Percentiles rank a stretch among this genome's conserved stretches.
phyloP scores from a whole-genome alignment of 1,140 invertebrate species.

The Marisa cornuarietis region DNA sequence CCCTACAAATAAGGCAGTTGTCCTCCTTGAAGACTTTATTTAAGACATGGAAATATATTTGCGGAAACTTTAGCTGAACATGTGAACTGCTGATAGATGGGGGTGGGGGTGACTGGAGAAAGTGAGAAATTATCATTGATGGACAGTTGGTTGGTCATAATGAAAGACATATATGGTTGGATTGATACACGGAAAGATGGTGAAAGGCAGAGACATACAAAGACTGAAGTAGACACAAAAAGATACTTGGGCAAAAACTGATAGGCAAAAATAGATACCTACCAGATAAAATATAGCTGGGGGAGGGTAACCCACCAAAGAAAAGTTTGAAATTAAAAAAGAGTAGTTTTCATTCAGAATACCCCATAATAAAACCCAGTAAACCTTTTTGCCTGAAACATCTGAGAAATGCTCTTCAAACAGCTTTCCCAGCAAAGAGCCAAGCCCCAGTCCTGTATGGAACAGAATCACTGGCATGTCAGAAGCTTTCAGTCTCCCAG shows the following conservation, averaged over 20 bases:
- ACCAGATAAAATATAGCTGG: too few species aligned
- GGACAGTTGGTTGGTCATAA: neutral
- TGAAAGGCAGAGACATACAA: neutral
- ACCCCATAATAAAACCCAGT: too few species aligned
- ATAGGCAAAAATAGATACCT: too few species aligned
- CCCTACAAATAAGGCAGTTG: slow-evolving; percentile 22
- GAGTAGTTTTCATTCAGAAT: too few species aligned
- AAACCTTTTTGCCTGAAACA: slow-evolving; percentile 45
- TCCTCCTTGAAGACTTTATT: too few species aligned
- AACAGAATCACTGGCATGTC: slow-evolving; percentile 39
- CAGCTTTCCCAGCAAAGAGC: slow-evolving; percentile 41
- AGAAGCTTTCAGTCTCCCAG: slow-evolving; percentile 25
- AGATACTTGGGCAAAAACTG: neutral
- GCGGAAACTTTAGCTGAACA: too few species aligned
- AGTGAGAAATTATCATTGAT: too few species aligned
- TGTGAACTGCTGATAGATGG: too few species aligned
- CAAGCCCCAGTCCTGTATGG: slow-evolving; percentile 41
- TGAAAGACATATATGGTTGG: neutral
- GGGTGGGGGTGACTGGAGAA: neutral
- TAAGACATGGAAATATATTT: too few species aligned
- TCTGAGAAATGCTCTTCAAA: slow-evolving; percentile 48
- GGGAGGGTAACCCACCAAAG: too few species aligned
- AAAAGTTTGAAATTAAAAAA: too few species aligned
- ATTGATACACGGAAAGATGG: neutral
- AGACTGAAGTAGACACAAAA: neutral